Evolutionary conservation across 2,113 vertebrate genomes (phyloP), one percentile per base, ranked within the genome.

Genomic region (Cyanoderma ruficeps): DNA sequence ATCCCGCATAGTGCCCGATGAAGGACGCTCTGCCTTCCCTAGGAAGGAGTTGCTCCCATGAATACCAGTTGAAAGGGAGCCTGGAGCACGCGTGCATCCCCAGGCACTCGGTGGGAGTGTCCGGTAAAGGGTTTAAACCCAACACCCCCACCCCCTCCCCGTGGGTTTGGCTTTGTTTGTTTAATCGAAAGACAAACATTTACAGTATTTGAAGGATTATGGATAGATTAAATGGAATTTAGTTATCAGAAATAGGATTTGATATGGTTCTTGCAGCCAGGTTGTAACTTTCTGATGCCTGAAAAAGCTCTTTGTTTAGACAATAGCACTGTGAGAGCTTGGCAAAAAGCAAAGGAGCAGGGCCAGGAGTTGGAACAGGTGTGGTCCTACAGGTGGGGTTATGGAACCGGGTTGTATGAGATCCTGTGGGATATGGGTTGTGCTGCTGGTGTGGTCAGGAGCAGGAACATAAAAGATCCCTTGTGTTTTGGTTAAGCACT

Each of bases 201-300:
- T 83, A 30, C 23, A 22, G 87, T 81, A 70, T 89, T 91, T 94
- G 77, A 55, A 65, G 93, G 89, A 96, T 96, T 94, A 89, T 22
- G 64, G 50, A 10, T 87, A 95, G 87, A 87, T 96, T 95, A 93
- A 77, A 78, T 6, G 60, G 91, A 75, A 65, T 92, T 94, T 95
- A 94, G 72, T 55, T 91, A 87, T 78, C 60, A 78, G 72, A 70
- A 95, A 59, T 91, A 96, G 64, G 87, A 89, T 93, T 95, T 91
- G 20, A 80, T 81, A 52, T 0, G 44, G 87, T 70, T 89, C 72
- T 30, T n/a, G 60, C 24, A 35, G 81, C 69, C 64, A 15, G 69
- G 42, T 44, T 80, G 59, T 95, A 83, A 87, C 69, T 91, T 78
- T n/a, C 46, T 56, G 81, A 63, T 84, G 69, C 87, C 83, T 92